Evolutionary conservation across 2,113 vertebrate genomes (phyloP).

Genomic region (Embiotoca jacksoni): DNA sequence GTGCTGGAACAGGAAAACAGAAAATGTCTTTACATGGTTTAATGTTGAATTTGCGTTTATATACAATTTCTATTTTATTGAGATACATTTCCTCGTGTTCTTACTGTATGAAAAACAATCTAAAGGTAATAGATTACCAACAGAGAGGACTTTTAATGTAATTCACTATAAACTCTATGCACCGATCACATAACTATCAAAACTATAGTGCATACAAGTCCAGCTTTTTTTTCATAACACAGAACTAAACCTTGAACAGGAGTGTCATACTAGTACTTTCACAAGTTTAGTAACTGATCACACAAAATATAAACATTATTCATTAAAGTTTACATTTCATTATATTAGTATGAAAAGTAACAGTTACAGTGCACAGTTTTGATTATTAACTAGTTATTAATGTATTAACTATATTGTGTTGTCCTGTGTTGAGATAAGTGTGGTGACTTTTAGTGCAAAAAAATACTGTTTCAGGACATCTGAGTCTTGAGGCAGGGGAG

Average conservation of each 20-base stretch:
- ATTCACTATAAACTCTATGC: not conserved
- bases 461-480: slow-evolving; percentile 19
- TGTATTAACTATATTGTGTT: not conserved
- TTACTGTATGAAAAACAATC: not conserved
- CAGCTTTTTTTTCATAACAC: slow-evolving; percentile 6
- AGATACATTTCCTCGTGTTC: not conserved
- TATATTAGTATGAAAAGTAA: not conserved
- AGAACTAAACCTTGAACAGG: not conserved
- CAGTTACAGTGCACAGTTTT: not conserved
- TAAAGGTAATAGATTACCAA: slow-evolving; percentile 1
- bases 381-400: not conserved
- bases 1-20: not conserved
- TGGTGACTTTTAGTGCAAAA: slow-evolving; percentile 8
- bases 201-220: slow-evolving; percentile 16
- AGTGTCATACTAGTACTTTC: not conserved
- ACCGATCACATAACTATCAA: too few relatives aligned
- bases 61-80: not conserved
- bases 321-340: not conserved
- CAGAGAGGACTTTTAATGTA: not conserved
- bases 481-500: not conserved
- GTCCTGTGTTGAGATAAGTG: not conserved
- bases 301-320: not conserved
- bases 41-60: not conserved
- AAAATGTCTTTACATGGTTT: not conserved
- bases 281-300: not conserved